phyloP scores from a whole-genome alignment of 2,888 invertebrate genomes.

The Laothoe populi region DNA sequence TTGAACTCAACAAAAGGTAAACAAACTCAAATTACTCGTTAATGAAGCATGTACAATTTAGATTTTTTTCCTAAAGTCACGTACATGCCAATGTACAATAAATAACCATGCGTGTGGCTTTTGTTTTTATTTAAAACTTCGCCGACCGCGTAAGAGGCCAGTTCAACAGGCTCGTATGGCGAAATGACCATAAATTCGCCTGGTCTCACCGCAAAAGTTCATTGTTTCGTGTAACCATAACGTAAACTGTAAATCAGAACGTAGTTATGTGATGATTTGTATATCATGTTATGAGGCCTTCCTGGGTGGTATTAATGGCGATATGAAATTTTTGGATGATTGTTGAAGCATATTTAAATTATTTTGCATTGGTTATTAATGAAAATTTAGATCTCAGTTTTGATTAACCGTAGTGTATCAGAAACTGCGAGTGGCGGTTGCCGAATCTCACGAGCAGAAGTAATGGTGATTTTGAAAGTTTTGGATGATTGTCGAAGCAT shows the following conservation, averaged over 20 bases:
- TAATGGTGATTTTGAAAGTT: too few species aligned
- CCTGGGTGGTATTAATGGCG: constrained; percentile 1
- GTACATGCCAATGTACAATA: constrained; percentile 14
- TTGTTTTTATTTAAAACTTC: constrained; percentile 9
- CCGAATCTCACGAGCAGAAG: too few species aligned
- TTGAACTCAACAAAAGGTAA: neutral
- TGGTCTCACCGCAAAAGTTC: constrained; percentile 48
- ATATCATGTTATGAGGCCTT: neutral
- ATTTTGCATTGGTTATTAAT: too few species aligned
- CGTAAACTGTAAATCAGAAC: constrained; percentile 39
- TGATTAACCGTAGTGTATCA: too few species aligned
- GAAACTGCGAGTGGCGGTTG: too few species aligned
- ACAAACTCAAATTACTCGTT: constrained; percentile 18
- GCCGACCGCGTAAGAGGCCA: constrained; percentile 14
- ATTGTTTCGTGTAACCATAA: constrained; percentile 47
- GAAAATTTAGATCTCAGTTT: too few species aligned
- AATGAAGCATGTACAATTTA: constrained; percentile 13
- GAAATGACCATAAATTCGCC: constrained; percentile 30
- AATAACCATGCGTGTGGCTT: constrained; percentile 6
- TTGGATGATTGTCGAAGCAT: too few species aligned
- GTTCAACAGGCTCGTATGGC: constrained; percentile 26
- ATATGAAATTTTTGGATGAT: too few species aligned
- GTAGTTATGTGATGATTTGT: constrained; percentile 35
- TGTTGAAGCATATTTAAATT: too few species aligned
- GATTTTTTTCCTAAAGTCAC: constrained; percentile 20